Base-by-base conservation (phyloP, 2,888 invertebrate species). In the Dynastes grantii region DNA sequence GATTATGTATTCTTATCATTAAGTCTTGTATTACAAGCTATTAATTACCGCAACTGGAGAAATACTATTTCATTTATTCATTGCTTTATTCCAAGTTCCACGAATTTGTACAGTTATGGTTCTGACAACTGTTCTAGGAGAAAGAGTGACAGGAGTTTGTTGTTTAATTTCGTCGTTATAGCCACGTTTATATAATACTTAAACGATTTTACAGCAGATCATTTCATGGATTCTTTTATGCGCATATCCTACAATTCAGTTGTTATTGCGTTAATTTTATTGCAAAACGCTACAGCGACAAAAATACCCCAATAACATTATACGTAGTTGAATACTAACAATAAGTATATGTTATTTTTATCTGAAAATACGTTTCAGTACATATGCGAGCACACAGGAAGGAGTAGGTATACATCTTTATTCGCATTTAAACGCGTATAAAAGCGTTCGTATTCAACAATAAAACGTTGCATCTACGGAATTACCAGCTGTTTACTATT, bases 401-500 rank as follows among this genome's bases (percentile, higher is more conserved):
- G 13, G 29, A 40, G n/a, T 45, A 67, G n/a, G n/a, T 53, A 53
- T 13, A 70, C 53, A 29, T 53, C n/a, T 16, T 22, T 32, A 55
- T 55, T 32, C 55, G n/a, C 55, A 16, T 51, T 29, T 70, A 53
- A 29, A 53, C 13, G 11, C 29, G 49, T 1, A 67, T 22, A 45
- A 22, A 67, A 67, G 51, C 13, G 49, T 11, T 22, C 27, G 27
- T 27, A 49, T 49, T 64, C 76, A 64, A 80, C 78, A 79, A 81
- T 79, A 78, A 78, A 78, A 81, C 64, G 71, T 78, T 27, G 45
- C 68, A 68, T 78, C 40, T 37, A 27, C 71, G 37, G 58, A 58
- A 73, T 73, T 61, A 55, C 76, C 80, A 81, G 80, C 80, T 81
- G 81, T 75, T 77, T 65, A 77, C 77, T 73, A 85, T 80, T 79